A percentile compares a stretch with the other conserved stretches of the same genome.
Evolutionary conservation across 2,797 vertebrate species (phyloP).

Genomic region (Pangasius macronema): DNA sequence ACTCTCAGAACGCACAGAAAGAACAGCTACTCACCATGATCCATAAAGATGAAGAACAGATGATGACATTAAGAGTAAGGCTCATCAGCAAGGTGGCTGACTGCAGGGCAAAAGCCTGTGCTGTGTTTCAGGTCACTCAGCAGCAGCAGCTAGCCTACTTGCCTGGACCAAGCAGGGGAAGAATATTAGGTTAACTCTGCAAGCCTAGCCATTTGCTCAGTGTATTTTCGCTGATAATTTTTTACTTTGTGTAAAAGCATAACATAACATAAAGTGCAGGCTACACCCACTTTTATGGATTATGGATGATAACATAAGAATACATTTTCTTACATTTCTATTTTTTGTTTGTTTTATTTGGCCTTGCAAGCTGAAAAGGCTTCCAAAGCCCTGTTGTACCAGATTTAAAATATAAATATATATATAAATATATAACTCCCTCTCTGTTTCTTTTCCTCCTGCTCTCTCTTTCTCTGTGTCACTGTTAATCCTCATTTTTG

Average conservation of each 20-base stretch:
- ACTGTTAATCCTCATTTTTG: neutral
- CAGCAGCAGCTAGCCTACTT: neutral
- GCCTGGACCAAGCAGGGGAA: neutral
- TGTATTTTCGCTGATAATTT: neutral
- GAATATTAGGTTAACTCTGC: neutral
- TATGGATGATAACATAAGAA: neutral
- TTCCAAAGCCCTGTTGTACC: too few relatives aligned
- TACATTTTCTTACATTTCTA: neutral
- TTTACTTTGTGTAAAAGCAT: neutral
- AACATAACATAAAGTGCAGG: neutral
- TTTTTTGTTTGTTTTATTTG: neutral
- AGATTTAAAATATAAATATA: neutral
- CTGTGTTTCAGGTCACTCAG: neutral
- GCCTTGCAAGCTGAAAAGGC: neutral
- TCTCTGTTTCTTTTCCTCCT: neutral
- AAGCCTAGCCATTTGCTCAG: neutral
- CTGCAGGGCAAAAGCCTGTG: neutral
- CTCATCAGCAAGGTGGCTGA: neutral
- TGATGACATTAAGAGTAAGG: conserved; percentile 77
- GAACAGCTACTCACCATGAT: conserved; percentile 70
- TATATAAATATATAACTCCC: neutral
- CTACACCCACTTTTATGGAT: neutral
- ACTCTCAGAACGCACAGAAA: conserved; percentile 65
- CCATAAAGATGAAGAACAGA: conserved; percentile 69
- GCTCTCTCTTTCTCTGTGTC: neutral